These are phyloP conservation scores for Pterophyllum scalare DNA, from an alignment of 2,113 vertebrate species.

Conservation along the genomic window DNA sequence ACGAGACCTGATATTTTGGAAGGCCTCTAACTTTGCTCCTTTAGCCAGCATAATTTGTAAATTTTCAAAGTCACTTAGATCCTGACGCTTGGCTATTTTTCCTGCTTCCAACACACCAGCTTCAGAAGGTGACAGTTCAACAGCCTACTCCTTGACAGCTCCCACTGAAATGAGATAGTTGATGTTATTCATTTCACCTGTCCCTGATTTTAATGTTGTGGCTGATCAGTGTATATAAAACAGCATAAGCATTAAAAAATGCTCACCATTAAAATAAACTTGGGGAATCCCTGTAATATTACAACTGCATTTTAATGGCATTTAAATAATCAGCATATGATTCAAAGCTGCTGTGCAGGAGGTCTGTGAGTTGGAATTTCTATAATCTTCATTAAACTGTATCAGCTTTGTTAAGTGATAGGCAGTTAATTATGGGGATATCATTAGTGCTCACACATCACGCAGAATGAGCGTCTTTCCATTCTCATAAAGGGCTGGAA, in stretches of 20 bases:
- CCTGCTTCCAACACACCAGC: neutral
- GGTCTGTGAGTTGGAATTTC: constrained; percentile 27
- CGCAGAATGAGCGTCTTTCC: constrained; percentile 38
- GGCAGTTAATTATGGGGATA: constrained; percentile 60
- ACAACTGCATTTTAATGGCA: constrained; percentile 13
- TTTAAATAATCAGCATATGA: constrained; percentile 13
- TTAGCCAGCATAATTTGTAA: neutral
- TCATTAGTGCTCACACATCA: constrained; percentile 42
- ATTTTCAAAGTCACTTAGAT: neutral
- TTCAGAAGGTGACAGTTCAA: neutral
- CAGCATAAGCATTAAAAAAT: neutral
- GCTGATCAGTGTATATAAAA: neutral
- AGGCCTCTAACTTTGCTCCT: neutral
- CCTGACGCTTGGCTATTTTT: neutral
- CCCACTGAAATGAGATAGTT: neutral
- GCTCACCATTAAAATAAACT: constrained; percentile 8
- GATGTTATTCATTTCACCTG: neutral
- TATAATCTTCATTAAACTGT: constrained; percentile 51
- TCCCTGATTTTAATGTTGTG: neutral
- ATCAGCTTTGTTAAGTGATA: constrained; percentile 60
- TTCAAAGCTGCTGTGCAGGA: constrained; percentile 37
- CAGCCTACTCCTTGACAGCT: neutral
- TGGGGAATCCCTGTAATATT: constrained; percentile 2
- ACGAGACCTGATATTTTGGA: too few species aligned
- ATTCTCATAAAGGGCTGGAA: constrained; percentile 16